Percentiles rank a stretch among this genome's conserved stretches.
These are phyloP conservation scores for Calosoma granatense DNA, from an alignment of 1,140 invertebrate species.

Conservation along the genomic window DNA sequence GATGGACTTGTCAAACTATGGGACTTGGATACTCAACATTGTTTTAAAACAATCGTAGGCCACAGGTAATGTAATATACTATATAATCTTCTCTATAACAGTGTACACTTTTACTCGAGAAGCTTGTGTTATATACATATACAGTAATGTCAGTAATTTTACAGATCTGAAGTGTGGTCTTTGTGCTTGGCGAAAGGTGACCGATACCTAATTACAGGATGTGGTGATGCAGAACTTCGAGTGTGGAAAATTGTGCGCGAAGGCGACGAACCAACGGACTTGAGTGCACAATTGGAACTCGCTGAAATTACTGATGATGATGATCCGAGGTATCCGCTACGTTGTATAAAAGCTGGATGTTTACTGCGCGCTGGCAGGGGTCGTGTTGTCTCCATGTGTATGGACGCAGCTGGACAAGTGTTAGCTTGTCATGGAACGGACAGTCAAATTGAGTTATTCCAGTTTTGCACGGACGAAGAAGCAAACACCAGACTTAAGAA, in stretches of 20 bases:
- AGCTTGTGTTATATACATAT: constrained; percentile 9
- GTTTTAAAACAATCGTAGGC: constrained; percentile 85
- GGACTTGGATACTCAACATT: constrained; percentile 90
- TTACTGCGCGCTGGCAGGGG: constrained; percentile 67
- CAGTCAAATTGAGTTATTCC: constrained; percentile 72
- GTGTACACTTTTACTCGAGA: no score
- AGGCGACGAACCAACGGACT: constrained; percentile 19
- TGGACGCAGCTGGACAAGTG: constrained; percentile 55
- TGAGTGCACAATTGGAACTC: neutral
- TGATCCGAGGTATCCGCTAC: constrained; percentile 49
- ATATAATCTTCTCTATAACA: constrained; percentile 8
- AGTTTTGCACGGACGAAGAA: constrained; percentile 65
- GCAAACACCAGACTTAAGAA: constrained; percentile 58
- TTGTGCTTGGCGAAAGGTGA: constrained; percentile 70
- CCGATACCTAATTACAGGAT: constrained; percentile 76
- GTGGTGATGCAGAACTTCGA: constrained; percentile 69
- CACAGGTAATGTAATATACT: constrained; percentile 47
- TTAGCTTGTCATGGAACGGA: constrained; percentile 78
- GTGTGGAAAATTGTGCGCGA: constrained; percentile 64
- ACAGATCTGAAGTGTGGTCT: constrained; percentile 61
- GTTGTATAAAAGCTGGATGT: constrained; percentile 61
- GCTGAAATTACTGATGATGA: constrained; percentile 19
- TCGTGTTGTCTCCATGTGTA: constrained; percentile 53
- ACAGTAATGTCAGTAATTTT: neutral
- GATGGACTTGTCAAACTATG: constrained; percentile 96